Evolutionary conservation across 2,888 invertebrate species (phyloP), one percentile per base, ranked within the genome.

Genomic region (Apamea epomidion): DNA sequence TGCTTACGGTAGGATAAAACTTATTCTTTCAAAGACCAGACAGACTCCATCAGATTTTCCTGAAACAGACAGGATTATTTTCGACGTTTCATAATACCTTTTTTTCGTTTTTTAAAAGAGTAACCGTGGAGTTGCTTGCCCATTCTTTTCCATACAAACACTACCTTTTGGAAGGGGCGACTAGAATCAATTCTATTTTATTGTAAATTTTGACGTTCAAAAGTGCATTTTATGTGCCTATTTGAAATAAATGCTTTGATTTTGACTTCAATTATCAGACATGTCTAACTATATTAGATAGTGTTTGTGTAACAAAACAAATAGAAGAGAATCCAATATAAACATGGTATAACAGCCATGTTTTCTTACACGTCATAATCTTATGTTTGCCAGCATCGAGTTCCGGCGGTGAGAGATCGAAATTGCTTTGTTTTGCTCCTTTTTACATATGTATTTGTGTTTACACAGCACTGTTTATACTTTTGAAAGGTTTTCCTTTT

Each of bases 351-450:
- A 93, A 92, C 93, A 93, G 91, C 92, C 92, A 89, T 94, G 93
- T 94, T 95, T 94, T 93, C 94, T 92, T 94, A 93, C 94, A 95
- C 93, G 92, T 95, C 94, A 94, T 96, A 95, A 94, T 94, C 93
- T 93, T 90, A 88, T 95, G 94, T 95, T 94, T 94, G 92, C 88
- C 90, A 90, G 88, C 86, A 88, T 87, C 88, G 85, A 90, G 91
- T 91, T 93, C 92, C 93, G 92, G 87, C 93, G 92, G 86, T 88
- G 90, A 88, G 91, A 90, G 92, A 92, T 94, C 93, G 92, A 92
- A 95, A 96, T 95, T 91, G 93, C 93, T 94, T 96, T 96, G 95
- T 96, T 96, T 95, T 95, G 92, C 91, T 92, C 85, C 85, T 76
- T 88, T 86, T 87, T 83, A 78, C 83, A 83, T 84, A 83, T 74